Evolutionary conservation across 2,797 vertebrate species (phyloP).

Genomic region (Hoplostethus atlanticus): DNA sequence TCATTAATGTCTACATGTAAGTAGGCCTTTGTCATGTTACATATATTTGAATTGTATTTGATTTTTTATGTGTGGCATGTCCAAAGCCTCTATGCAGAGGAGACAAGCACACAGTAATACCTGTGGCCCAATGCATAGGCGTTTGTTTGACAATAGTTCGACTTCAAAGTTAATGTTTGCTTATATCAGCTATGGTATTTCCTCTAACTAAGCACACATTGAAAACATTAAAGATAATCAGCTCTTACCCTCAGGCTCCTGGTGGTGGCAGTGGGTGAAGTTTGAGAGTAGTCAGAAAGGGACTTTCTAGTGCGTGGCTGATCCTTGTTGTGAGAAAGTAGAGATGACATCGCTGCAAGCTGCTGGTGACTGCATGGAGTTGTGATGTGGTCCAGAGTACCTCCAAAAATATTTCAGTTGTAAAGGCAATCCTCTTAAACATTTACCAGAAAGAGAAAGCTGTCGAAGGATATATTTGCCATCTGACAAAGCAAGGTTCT

Average conservation of each 20-base stretch:
- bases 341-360: conserved; percentile 87
- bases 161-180: conserved; percentile 32
- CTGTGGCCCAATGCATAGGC: not conserved
- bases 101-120: not conserved
- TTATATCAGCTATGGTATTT: conserved; percentile 59
- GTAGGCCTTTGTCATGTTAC: not conserved
- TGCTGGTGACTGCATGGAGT: conserved; percentile 49
- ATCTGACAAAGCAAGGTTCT: conserved; percentile 9
- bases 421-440: conserved; percentile 1
- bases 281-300: conserved; percentile 88
- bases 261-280: conserved; percentile 85
- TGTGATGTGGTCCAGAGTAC: conserved; percentile 26
- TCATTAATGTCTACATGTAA: not conserved
- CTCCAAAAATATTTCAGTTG: conserved; percentile 11
- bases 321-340: conserved; percentile 89
- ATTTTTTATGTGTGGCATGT: not conserved
- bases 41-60: not conserved
- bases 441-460: not conserved
- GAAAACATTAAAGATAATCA: conserved; percentile 22
- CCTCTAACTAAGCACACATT: conserved; percentile 49
- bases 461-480: not conserved
- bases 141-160: conserved; percentile 7
- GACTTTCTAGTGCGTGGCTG: conserved; percentile 84
- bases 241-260: conserved; percentile 90
- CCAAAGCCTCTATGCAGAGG: not conserved